Percentiles rank a stretch among this genome's conserved stretches.
Conservation (phyloP, 2,797 vertebrate species). For the Ctenopoma multispine region DNA sequence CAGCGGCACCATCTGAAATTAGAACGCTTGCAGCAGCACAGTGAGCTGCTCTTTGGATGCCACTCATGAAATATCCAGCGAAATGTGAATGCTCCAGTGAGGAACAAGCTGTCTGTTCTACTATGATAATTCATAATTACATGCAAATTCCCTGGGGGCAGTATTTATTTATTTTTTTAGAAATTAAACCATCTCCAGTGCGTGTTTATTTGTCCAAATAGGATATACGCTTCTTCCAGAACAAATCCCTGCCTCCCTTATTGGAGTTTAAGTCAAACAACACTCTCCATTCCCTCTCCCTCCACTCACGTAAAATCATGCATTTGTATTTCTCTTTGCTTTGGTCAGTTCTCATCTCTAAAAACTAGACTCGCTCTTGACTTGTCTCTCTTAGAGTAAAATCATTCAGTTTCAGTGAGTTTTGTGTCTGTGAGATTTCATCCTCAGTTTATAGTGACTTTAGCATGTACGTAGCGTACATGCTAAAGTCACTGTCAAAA, state of each 20-base stretch:
- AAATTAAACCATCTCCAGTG: conserved; percentile 70
- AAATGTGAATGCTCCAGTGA: conserved; percentile 50
- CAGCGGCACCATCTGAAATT: conserved; percentile 49
- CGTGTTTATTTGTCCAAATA: conserved; percentile 68
- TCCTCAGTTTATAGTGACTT: too few relatives aligned
- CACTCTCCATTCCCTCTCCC: conserved; percentile 26
- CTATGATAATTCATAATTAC: conserved; percentile 77
- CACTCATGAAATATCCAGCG: conserved; percentile 47
- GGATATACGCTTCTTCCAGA: conserved; percentile 63
- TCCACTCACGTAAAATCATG: conserved; percentile 23
- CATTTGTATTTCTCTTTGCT: conserved; percentile 46
- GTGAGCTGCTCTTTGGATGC: conserved; percentile 47
- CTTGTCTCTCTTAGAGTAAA: too few relatives aligned
- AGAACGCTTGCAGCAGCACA: conserved; percentile 26
- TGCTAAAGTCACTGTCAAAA: too few relatives aligned
- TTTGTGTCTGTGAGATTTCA: too few relatives aligned
- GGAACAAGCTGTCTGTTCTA: conserved; percentile 55
- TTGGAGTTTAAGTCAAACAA: conserved; percentile 30
- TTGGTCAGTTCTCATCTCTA: conserved; percentile 24
- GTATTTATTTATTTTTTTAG: conserved; percentile 58
- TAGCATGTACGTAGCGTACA: too few relatives aligned
- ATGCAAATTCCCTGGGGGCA: conserved; percentile 69
- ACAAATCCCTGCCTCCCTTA: conserved; percentile 58
- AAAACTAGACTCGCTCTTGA: background rate
- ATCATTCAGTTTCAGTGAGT: too few relatives aligned